Base-by-base conservation (phyloP, 2,797 vertebrate genomes). In the Pitangus sulphuratus region DNA sequence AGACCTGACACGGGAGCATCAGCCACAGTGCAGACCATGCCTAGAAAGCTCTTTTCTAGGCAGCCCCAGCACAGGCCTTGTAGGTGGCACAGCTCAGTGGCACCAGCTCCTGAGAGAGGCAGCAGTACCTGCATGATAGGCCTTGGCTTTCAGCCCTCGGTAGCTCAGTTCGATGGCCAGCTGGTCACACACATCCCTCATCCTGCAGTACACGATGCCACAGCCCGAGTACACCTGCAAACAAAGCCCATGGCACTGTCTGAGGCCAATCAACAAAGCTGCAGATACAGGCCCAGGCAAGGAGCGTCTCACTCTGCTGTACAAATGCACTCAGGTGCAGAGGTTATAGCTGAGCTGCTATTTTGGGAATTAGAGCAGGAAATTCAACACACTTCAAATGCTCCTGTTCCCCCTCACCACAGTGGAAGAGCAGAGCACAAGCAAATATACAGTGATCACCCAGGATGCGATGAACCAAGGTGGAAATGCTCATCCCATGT, bases 161-260 rank as follows among this genome's bases (percentile, higher is more conserved):
- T 98, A 98, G 78, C 98, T 99, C 94, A 99, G 96, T 88, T 99
- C 98, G 82, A 98, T 92, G 11, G 99, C 99, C 93, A 99, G 98
- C 30, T 98, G 99, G 91, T 99, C 99, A 97, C 99, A 99, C 83
- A 97, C 93, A 1, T 99, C 99, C 95, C 99, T 98, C 94, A 98
- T 99, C 86, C 99, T 98, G 97, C 99, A 99, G 97, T 99, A 99
- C 80, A 99, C 97, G 47, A 99, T 99, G 91, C 99, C 99, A 94
- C 99, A 99, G 24, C 98, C 98, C 0, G 97, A 95, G 56, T 96
- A 97, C 22, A 97, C 98, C 99, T 99, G 97, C 70, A 85, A 40
- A 93, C 45, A 92, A 87, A 74, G 64, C 16, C 37, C 24, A 15
- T 30, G 65, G 51, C 47, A 51, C 40, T 11, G 14, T 12, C 37